Conservation (phyloP, 2,888 invertebrate genomes). For the Acleris holmiana region DNA sequence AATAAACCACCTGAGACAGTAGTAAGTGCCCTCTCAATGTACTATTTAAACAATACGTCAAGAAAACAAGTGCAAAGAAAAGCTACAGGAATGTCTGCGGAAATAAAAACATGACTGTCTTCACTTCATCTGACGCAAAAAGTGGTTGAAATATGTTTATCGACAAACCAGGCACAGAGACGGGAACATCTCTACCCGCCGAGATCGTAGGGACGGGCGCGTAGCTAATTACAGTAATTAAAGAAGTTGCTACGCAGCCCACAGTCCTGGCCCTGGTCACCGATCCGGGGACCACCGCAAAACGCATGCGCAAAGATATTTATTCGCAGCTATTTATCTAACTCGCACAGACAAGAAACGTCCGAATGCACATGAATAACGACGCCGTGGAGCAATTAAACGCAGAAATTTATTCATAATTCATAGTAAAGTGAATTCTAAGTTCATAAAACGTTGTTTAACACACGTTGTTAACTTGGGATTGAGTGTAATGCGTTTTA, state of each 20-base stretch:
- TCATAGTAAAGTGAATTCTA: constrained; percentile 11
- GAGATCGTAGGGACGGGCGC: constrained; percentile 59
- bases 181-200: constrained; percentile 45
- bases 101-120: too few species aligned
- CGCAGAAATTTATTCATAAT: constrained; percentile 42
- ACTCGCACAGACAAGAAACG: constrained; percentile 46
- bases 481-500: background rate
- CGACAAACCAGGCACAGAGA: constrained; percentile 38
- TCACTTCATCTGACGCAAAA: background rate
- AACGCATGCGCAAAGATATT: constrained; percentile 51
- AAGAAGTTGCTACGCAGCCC: constrained; percentile 59
- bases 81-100: too few species aligned
- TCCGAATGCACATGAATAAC: constrained; percentile 52
- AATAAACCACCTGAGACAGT: too few species aligned
- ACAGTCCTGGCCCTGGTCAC: constrained; percentile 58
- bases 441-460: constrained; percentile 10
- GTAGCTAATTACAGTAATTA: constrained; percentile 77
- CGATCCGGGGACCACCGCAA: constrained; percentile 60
- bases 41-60: too few species aligned
- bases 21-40: too few species aligned
- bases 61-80: too few species aligned
- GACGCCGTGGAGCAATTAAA: constrained; percentile 53
- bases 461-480: background rate
- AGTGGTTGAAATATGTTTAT: constrained; percentile 5
- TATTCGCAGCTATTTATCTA: constrained; percentile 53